Percentiles rank a stretch among this genome's conserved stretches.
Evolutionary conservation across 2,113 vertebrate genomes (phyloP).

Genomic region (Diadophis punctatus): DNA sequence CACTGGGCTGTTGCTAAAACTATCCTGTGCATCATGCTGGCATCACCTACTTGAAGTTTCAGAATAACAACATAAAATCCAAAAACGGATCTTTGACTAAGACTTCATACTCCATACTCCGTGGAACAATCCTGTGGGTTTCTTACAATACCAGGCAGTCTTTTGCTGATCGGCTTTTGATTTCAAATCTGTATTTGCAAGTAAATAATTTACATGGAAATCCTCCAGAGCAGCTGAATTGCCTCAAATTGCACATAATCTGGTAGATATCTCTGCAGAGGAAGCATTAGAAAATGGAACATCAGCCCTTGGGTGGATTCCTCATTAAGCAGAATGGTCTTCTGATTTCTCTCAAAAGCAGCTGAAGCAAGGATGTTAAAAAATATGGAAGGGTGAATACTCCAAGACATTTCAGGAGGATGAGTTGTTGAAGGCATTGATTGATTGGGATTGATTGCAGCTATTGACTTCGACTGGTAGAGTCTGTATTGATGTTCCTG

Average conservation of each 20-base stretch:
- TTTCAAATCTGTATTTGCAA: neutral
- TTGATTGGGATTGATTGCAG: too few species aligned
- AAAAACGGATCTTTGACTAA: neutral
- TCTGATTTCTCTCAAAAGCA: neutral
- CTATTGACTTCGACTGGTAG: too few species aligned
- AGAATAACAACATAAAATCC: neutral
- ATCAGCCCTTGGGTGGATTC: neutral
- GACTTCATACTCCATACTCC: neutral
- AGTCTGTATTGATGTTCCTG: too few species aligned
- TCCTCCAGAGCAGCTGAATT: neutral
- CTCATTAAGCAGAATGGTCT: neutral
- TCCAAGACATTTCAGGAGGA: too few species aligned
- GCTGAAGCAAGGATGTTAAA: neutral
- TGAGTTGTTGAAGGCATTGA: too few species aligned
- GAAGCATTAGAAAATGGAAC: neutral
- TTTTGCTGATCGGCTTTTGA: neutral
- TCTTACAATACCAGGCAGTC: neutral
- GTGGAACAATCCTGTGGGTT: neutral
- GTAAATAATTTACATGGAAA: neutral
- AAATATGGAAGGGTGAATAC: neutral
- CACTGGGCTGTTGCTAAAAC: neutral
- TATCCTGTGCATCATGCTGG: neutral
- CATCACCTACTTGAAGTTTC: neutral
- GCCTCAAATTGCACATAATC: neutral
- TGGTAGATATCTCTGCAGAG: neutral